Base-by-base conservation (phyloP, 2,888 invertebrate genomes). In the Cenopis cana region DNA sequence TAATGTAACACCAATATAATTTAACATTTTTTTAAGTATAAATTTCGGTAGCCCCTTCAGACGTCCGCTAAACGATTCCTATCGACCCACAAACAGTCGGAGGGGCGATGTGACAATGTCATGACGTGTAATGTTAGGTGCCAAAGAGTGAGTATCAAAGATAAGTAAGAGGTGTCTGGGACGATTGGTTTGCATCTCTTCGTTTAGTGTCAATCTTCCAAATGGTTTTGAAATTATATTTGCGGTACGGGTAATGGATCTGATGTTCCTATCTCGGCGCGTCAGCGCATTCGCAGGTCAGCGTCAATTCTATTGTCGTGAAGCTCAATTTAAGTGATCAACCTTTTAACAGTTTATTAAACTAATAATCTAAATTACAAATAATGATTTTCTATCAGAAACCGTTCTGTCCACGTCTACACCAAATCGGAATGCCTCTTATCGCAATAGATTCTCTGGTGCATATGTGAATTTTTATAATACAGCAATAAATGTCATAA, bases 111-210 rank as follows among this genome's bases (percentile, higher is more conserved):
- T 81, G 82, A 85, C 82, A 83, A 84, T 83, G 84, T 81, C 84
- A 81, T 81, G 85, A 88, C 83, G 82, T 88, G 82, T 82, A 85
- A 80, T 83, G 87, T 90, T 90, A 90, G 91, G 93, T 93, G 93
- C 93, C 93, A 93, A 93, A 93, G 93, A 93, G 86, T 89, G 89
- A 87, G 86, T 91, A 93, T 93, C 93, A 93, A 93, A 93, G 93
- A 90, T 86, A 82, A 79, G 80, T 74, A 76, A 80, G 78, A 81
- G 79, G 84, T 88, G 86, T 89, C 87, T 85, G 88, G 85, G 88
- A 89, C 88, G 83, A 89, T 80, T 80, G 85, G 85, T 87, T 73
- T 84, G 89, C 89, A 89, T 90, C 87, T 87, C 79, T 84, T 82
- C 83, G 86, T 82, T 87, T 83, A 80, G 84, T 83, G 84, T 85